Evolutionary conservation across 2,113 vertebrate species (phyloP).

Genomic region (Ophthalmolycus amberensis): DNA sequence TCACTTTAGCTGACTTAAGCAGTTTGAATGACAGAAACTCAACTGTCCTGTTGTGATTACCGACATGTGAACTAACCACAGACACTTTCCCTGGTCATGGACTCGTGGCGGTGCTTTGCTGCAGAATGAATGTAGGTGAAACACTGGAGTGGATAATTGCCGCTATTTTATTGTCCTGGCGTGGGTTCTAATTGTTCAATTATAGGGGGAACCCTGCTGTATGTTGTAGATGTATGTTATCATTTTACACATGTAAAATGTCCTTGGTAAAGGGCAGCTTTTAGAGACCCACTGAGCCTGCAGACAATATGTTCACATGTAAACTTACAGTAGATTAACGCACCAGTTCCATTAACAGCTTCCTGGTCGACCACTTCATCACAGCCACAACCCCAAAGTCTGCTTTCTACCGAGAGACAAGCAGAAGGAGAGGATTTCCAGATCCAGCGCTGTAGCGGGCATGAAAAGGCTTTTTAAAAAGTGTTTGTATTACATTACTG

Average conservation of each 20-base stretch:
- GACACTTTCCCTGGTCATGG: neutral
- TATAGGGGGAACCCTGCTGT: neutral
- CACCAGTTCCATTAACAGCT: slow-evolving; percentile 5
- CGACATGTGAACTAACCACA: neutral
- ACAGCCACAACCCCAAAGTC: slow-evolving; percentile 21
- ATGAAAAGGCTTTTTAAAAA: slow-evolving; percentile 62
- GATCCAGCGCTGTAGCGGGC: slow-evolving; percentile 49
- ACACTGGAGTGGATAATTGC: neutral
- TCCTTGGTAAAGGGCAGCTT: neutral
- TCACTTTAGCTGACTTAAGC: neutral
- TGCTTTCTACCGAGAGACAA: slow-evolving; percentile 17
- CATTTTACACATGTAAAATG: slow-evolving; percentile 8
- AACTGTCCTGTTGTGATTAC: neutral
- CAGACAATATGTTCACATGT: slow-evolving; percentile 15
- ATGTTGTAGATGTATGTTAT: neutral
- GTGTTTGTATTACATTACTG: slow-evolving; percentile 77
- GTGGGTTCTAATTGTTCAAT: neutral
- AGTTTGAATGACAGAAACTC: neutral
- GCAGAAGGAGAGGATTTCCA: slow-evolving; percentile 44
- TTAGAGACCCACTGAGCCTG: neutral
- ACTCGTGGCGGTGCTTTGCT: neutral
- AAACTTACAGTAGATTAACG: slow-evolving; percentile 23
- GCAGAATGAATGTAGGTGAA: neutral
- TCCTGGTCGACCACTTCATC: neutral
- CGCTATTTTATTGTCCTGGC: neutral